Base-by-base conservation (phyloP, 2,113 vertebrate genomes). In the Labeo catla region DNA sequence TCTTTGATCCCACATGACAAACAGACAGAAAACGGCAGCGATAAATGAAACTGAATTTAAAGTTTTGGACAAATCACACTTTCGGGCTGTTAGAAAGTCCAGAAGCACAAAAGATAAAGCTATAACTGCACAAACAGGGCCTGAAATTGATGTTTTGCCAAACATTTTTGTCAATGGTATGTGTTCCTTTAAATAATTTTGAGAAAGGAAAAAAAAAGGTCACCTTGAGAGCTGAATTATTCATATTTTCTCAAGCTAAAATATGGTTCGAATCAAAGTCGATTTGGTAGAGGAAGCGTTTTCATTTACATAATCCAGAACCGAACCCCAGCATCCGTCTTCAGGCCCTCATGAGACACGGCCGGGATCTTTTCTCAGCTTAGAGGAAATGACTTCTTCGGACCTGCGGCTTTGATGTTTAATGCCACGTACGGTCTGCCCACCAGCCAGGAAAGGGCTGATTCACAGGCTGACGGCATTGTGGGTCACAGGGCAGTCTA, bases 401-500 rank as follows among this genome's bases (percentile, higher is more conserved):
- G 47, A 66, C 63, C 47, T n/a, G 10, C 49, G 76, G 47, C 61
- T 52, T 21, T 78, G 47, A 81, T 80, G 84, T 80, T 86, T 72
- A 86, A 79, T 59, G 76, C 76, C 84, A 86, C 19, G 78, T 57
- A 47, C 52, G 34, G 50, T 61, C 76, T 80, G 63, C 36, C 68
- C 84, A 81, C 36, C 61, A 72, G 65, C 12, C 84, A 72, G 76
- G 34, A 86, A 57, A 81, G 11, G 19, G 54, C 76, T 72, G 77
- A 86, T 43, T 86, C 65, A 86, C 63, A 70, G 47, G 81, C 63
- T 52, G 23, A 82, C 10, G 47, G 63, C 81, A 82, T 70, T 36
- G 1, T 70, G 80, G 80, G 63, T 68, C 47, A 82, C n/a, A 50
- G 23, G 80, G 28, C 47, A 70, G 80, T 70, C 47, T 52, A 82